phyloP scores from a whole-genome alignment of 1,140 invertebrate genomes.

The Adoxophyes honmai region DNA sequence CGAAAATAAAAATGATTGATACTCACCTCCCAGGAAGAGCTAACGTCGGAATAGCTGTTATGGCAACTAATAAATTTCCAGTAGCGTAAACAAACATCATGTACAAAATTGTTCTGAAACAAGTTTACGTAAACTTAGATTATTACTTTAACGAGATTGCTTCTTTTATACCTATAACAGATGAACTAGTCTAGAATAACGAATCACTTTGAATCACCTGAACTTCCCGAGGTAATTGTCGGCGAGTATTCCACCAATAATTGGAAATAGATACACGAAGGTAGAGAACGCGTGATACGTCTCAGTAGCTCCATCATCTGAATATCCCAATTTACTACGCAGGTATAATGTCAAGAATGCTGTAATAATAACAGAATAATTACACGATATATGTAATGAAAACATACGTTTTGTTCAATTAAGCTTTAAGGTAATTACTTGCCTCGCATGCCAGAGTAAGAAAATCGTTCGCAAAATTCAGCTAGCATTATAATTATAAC shows the following conservation, averaged over 20 bases:
- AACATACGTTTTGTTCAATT: no score
- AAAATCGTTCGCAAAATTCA: conserved; percentile 60
- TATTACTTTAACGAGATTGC: no score
- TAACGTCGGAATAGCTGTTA: conserved; percentile 80
- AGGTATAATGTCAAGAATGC: conserved; percentile 91
- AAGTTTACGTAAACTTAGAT: not conserved
- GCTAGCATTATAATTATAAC: conserved; percentile 51
- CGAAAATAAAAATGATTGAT: no score
- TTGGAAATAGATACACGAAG: conserved; percentile 91
- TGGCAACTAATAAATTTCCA: conserved; percentile 89
- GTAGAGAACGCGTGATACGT: conserved; percentile 91
- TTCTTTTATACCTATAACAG: no score
- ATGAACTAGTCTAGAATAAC: no score
- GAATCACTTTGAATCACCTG: conserved; percentile 51
- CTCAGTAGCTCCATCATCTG: conserved; percentile 83
- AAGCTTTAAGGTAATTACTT: conserved; percentile 19
- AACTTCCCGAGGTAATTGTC: conserved; percentile 93
- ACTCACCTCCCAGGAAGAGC: conserved; percentile 80
- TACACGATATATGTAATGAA: not conserved
- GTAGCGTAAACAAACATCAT: conserved; percentile 91
- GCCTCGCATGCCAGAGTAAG: conserved; percentile 64
- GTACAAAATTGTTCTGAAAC: conserved; percentile 90
- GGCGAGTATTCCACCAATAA: conserved; percentile 92
- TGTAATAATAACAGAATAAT: conserved; percentile 68
- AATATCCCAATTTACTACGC: conserved; percentile 81